Conservation (phyloP, 2,797 vertebrate species). For the Sebastes kiyomatsui region DNA sequence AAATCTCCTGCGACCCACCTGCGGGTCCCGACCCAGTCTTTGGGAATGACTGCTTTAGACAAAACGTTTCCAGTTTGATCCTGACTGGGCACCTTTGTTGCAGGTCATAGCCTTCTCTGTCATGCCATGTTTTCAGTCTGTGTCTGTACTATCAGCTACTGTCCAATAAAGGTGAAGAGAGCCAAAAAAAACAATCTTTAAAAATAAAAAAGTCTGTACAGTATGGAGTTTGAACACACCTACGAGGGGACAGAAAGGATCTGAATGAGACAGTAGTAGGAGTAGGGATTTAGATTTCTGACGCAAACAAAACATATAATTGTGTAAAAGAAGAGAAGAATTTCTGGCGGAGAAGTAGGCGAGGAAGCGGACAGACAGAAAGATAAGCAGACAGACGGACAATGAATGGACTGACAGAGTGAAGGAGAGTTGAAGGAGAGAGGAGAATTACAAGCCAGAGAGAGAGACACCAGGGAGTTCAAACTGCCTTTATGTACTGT, state of each 20-base stretch:
- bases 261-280: not conserved
- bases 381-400: not conserved
- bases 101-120: not conserved
- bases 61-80: not conserved
- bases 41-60: not conserved
- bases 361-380: not conserved
- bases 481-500: slow-evolving; percentile 45
- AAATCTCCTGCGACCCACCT: too few relatives aligned
- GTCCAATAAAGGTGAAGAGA: not conserved
- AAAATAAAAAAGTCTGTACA: not conserved
- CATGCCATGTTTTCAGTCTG: not conserved
- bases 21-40: not conserved
- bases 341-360: not conserved
- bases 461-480: slow-evolving; percentile 26
- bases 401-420: slow-evolving; percentile 26
- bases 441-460: slow-evolving; percentile 27
- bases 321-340: not conserved
- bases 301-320: not conserved
- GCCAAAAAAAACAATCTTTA: not conserved
- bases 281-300: not conserved
- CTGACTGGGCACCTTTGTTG: not conserved
- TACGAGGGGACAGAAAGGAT: not conserved
- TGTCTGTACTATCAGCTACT: not conserved
- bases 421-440: slow-evolving; percentile 65
- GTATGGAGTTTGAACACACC: not conserved